Base-by-base conservation (phyloP, 1,140 invertebrate species). In the Mycetomoellerius zeteki region DNA sequence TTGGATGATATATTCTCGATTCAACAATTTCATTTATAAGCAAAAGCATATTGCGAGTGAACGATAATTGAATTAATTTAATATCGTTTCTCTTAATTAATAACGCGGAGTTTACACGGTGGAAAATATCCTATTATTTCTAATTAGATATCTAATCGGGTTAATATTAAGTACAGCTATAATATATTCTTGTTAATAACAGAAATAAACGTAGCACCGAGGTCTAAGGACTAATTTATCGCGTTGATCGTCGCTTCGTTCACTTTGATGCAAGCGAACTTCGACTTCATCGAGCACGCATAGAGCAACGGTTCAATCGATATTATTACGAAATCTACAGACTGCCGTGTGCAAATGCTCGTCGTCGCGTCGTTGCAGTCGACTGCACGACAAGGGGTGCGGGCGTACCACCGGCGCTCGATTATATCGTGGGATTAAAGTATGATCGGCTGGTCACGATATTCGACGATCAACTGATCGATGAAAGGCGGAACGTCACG, bases 371-470 rank as follows among this genome's bases (percentile, higher is more conserved):
- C 89, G 69, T 84, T 87, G 89, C 89, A 88, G 81, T 24, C 16
- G 65, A 76, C 84, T 84, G 88, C 88, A 89, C 89, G 88, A 89
- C 88, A 90, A 90, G 89, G 86, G 86, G 89, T 54, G 80, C 86
- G 80, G 76, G 71, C 67, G 85, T 81, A 89, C 81, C 76, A 72
- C 78, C 73, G 85, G 21, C 75, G 86, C 89, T 90, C 82, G 90
- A 91, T 91, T 89, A 86, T 82, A 88, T 91, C 86, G 81, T 65
- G 65, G 82, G 65, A 91, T 91, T 89, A 91, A 87, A 82, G 85
- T 86, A 91, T 80, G 88, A 91, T 91, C 90, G 90, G 80, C 64
- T 33, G 81, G 90, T 91, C 90, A 91, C 90, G 90, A 91, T 91
- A 91, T 88, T 78, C 81, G 47, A 71, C 87, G 87, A 91, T 91